Evolutionary conservation across 64 coral and sea anemone genomes (phyloP).

Genomic region (Cladopsammia gracilis): DNA sequence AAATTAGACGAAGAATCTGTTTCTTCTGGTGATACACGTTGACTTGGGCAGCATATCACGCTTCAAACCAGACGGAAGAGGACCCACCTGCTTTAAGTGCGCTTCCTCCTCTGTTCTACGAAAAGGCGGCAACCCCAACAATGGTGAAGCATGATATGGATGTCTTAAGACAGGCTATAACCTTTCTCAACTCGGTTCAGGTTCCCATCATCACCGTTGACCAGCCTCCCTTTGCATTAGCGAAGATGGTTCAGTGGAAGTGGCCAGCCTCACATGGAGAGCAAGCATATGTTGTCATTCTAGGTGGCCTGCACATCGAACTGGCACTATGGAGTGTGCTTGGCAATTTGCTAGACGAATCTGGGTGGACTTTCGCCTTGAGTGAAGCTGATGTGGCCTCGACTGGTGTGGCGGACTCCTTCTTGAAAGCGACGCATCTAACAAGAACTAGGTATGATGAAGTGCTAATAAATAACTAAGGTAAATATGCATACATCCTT

Average conservation of each 20-base stretch:
- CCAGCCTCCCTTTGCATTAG: slow-evolving; percentile 72
- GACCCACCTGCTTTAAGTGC: slow-evolving; percentile 52
- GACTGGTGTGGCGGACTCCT: slow-evolving; percentile 61
- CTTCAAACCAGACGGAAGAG: slow-evolving; percentile 37
- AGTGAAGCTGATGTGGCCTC: slow-evolving; percentile 66
- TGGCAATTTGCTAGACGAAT: slow-evolving; percentile 65
- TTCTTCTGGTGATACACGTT: slow-evolving; percentile 29
- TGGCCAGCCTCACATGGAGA: slow-evolving; percentile 66
- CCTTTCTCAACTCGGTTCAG: slow-evolving; percentile 64
- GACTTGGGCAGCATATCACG: slow-evolving; percentile 64
- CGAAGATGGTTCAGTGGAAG: slow-evolving; percentile 72
- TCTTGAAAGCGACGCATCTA: slow-evolving; percentile 60
- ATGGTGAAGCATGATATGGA: slow-evolving; percentile 70
- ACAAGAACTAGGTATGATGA: slow-evolving; percentile 75
- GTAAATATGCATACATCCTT: background rate
- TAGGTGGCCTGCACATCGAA: slow-evolving; percentile 63
- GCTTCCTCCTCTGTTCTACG: slow-evolving; percentile 49
- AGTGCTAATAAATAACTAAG: background rate
- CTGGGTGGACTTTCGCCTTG: slow-evolving; percentile 68
- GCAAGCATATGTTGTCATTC: slow-evolving; percentile 64
- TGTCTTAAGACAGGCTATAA: slow-evolving; percentile 42
- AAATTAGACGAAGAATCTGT: slow-evolving; percentile 45
- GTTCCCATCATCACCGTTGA: slow-evolving; percentile 62
- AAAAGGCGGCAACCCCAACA: slow-evolving; percentile 62
- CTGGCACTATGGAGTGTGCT: slow-evolving; percentile 71